Conservation (phyloP, 2,888 invertebrate species). For the Rhaphigaster nebulosa region DNA sequence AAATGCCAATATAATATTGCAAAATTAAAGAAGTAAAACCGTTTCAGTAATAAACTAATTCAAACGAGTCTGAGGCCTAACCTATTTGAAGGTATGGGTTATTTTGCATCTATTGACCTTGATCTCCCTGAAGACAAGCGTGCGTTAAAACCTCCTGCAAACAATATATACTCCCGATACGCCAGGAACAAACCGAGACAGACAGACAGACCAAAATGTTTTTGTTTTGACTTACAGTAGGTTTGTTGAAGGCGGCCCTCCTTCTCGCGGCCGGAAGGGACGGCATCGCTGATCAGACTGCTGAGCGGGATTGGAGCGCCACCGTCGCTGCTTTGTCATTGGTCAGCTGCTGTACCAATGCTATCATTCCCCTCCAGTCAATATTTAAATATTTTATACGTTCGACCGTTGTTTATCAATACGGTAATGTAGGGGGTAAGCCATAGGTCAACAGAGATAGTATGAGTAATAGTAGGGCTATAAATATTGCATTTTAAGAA, state of each 20-base stretch:
- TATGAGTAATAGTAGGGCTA: not conserved
- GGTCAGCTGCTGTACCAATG: conserved; percentile 49
- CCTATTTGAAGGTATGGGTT: not conserved
- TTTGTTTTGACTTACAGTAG: conserved; percentile 49
- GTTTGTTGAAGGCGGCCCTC: conserved; percentile 45
- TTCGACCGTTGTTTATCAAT: not conserved
- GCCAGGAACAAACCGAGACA: not conserved
- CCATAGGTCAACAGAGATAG: not conserved
- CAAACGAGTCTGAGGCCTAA: not conserved
- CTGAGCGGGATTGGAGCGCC: conserved; percentile 47
- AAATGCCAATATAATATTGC: no score
- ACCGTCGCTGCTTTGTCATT: conserved; percentile 38
- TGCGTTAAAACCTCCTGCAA: not conserved
- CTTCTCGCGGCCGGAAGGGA: conserved; percentile 55
- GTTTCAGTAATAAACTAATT: not conserved
- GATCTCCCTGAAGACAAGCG: not conserved
- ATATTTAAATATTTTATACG: conserved; percentile 20
- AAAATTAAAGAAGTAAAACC: not conserved
- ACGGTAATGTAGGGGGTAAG: not conserved
- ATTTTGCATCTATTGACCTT: not conserved
- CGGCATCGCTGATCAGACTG: conserved; percentile 55
- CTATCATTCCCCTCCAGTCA: not conserved
- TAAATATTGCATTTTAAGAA: not conserved
- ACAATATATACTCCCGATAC: not conserved
- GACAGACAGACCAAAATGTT: not conserved